phyloP scores from a whole-genome alignment of 2,797 vertebrate genomes.

The Craterocephalus amniculus region DNA sequence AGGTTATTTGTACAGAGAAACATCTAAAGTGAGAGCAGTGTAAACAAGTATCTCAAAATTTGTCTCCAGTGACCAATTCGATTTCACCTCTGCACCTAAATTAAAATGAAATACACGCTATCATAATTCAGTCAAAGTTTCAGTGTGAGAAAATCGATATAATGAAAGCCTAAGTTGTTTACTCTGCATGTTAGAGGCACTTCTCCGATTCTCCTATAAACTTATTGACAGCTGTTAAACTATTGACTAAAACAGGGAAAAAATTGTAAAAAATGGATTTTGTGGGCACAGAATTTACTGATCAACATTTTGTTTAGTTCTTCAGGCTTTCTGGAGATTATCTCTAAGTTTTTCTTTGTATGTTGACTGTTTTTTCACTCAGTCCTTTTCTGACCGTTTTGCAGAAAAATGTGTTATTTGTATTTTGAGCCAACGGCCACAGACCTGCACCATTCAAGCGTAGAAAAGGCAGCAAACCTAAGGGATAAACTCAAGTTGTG shows the following conservation, averaged over 20 bases:
- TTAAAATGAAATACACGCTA: slow-evolving; percentile 2
- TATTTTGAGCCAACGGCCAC: not conserved
- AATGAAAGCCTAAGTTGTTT: not conserved
- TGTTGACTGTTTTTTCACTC: not conserved
- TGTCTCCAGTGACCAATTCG: slow-evolving; percentile 35
- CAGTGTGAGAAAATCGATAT: slow-evolving; percentile 11
- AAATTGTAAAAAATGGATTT: not conserved
- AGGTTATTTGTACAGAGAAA: slow-evolving; percentile 19
- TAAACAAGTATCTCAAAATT: slow-evolving; percentile 11
- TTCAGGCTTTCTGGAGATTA: not conserved
- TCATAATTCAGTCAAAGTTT: not conserved
- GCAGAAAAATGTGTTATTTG: not conserved
- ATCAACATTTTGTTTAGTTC: not conserved
- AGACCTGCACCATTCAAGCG: not conserved
- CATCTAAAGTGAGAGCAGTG: not conserved
- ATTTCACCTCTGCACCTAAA: slow-evolving; percentile 18
- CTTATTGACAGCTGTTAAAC: not conserved
- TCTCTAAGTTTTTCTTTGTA: not conserved
- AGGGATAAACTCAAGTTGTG: not conserved
- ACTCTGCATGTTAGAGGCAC: not conserved
- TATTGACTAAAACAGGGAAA: not conserved
- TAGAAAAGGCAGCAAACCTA: not conserved
- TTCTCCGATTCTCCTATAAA: not conserved
- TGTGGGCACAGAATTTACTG: not conserved
- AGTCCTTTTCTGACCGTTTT: not conserved